phyloP scores from a whole-genome alignment of 2,888 invertebrate species.

The Netelia virgata region DNA sequence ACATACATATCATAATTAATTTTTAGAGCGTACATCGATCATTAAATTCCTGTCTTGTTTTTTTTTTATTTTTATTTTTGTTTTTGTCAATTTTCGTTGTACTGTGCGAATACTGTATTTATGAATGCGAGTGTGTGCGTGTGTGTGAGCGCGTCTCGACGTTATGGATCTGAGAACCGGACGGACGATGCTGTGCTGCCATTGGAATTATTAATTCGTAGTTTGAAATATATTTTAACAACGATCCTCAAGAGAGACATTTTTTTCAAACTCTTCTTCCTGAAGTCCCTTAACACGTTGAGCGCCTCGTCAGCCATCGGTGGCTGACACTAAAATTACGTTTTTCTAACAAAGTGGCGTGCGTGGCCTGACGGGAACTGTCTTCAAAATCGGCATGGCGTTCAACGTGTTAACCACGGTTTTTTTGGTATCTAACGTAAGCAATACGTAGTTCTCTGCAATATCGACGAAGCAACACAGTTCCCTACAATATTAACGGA shows the following conservation, averaged over 20 bases:
- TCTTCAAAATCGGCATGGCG: too few relatives aligned
- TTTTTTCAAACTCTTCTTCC: background rate
- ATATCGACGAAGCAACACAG: background rate
- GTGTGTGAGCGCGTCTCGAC: slow-evolving; percentile 43
- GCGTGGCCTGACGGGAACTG: too few relatives aligned
- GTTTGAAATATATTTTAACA: slow-evolving; percentile 67
- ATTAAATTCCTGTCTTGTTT: background rate
- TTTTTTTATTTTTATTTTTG: slow-evolving; percentile 34
- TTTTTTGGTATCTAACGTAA: background rate
- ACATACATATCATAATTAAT: slow-evolving; percentile 44
- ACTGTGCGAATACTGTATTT: slow-evolving; percentile 63
- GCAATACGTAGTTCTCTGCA: background rate
- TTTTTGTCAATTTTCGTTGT: slow-evolving; percentile 32
- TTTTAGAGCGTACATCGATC: slow-evolving; percentile 41
- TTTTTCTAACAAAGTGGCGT: too few relatives aligned
- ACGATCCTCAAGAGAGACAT: slow-evolving; percentile 51
- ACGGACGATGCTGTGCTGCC: slow-evolving; percentile 65
- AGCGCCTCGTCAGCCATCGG: too few relatives aligned
- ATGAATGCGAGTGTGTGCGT: slow-evolving; percentile 66
- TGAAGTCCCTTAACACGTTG: background rate
- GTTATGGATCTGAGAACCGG: slow-evolving; percentile 14
- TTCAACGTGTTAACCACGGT: too few relatives aligned
- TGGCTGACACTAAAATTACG: too few relatives aligned
- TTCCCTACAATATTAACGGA: background rate
- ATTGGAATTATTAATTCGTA: slow-evolving; percentile 65